These are phyloP conservation scores for Pseudomyrmex sp. DNA, from an alignment of 1,140 invertebrate genomes.

Conservation along the genomic window DNA sequence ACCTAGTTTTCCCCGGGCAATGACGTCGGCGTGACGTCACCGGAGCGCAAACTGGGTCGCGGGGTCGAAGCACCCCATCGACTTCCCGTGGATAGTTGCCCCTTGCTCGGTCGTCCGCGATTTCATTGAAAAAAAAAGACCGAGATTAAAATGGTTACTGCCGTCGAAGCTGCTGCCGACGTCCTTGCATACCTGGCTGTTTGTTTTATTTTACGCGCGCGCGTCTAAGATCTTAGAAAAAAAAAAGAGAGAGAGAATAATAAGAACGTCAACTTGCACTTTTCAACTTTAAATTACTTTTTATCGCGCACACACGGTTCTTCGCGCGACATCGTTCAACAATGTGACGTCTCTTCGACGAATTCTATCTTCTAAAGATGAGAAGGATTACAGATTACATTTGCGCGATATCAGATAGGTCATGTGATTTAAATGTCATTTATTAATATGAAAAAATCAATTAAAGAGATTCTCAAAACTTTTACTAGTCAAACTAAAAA, in stretches of 20 bases:
- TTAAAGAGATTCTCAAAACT: too few relatives aligned
- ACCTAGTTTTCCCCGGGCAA: constrained; percentile 81
- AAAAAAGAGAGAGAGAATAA: neutral
- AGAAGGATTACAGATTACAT: neutral
- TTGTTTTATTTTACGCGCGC: neutral
- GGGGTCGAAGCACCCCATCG: constrained; percentile 76
- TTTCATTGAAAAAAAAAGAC: constrained; percentile 73
- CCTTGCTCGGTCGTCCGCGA: constrained; percentile 58
- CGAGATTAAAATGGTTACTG: constrained; percentile 61
- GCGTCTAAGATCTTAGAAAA: neutral
- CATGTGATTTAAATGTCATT: neutral
- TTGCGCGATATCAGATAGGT: neutral
- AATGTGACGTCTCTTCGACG: too few relatives aligned
- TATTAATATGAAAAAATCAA: too few relatives aligned
- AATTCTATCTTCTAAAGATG: neutral
- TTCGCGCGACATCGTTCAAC: too few relatives aligned
- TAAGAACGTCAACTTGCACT: neutral
- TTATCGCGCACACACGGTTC: too few relatives aligned
- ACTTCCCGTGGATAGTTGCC: constrained; percentile 68
- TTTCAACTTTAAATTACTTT: neutral
- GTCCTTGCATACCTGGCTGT: neutral
- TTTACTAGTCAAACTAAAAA: too few relatives aligned
- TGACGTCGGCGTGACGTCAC: constrained; percentile 80
- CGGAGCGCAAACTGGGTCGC: constrained; percentile 74
- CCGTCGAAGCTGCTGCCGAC: constrained; percentile 1